Percentiles rank a stretch among this genome's conserved stretches.
Evolutionary conservation across 2,888 invertebrate genomes (phyloP).

Genomic region (Imbricaverruca yamaguchii): DNA sequence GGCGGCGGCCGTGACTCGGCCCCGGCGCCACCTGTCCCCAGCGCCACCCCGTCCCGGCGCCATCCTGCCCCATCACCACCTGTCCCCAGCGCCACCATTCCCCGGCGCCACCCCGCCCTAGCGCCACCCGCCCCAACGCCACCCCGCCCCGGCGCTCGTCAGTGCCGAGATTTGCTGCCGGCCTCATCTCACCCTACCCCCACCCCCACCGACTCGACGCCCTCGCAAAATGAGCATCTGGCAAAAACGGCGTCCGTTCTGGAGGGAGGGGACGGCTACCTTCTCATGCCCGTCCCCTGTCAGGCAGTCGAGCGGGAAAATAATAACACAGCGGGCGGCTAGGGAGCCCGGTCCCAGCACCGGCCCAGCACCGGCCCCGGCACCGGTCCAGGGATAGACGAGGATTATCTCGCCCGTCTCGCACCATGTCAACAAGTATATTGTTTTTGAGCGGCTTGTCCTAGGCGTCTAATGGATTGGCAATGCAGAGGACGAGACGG

Average conservation of each 20-base stretch:
- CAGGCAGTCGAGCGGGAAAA: neutral
- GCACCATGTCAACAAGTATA: slow-evolving; percentile 4
- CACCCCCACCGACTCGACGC: neutral
- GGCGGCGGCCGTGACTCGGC: too few species aligned
- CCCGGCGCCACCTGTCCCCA: too few species aligned
- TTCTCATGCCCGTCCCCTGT: neutral
- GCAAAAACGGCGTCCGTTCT: neutral
- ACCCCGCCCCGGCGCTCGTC: neutral
- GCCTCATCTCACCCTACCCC: neutral
- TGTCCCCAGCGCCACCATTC: too few species aligned
- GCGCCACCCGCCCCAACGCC: too few species aligned
- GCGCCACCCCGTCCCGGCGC: too few species aligned
- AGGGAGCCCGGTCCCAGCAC: neutral
- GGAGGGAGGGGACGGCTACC: neutral
- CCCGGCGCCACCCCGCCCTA: too few species aligned
- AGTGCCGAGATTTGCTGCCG: neutral
- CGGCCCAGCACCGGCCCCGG: neutral
- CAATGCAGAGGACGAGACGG: too few species aligned
- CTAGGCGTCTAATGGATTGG: neutral
- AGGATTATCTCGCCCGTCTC: neutral
- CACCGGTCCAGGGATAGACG: neutral
- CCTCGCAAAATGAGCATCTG: neutral
- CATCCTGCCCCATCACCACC: too few species aligned
- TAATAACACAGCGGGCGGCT: neutral
- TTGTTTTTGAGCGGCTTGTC: neutral